These are phyloP conservation scores for Myopa testacea DNA, from an alignment of 2,888 invertebrate species.

Conservation along the genomic window DNA sequence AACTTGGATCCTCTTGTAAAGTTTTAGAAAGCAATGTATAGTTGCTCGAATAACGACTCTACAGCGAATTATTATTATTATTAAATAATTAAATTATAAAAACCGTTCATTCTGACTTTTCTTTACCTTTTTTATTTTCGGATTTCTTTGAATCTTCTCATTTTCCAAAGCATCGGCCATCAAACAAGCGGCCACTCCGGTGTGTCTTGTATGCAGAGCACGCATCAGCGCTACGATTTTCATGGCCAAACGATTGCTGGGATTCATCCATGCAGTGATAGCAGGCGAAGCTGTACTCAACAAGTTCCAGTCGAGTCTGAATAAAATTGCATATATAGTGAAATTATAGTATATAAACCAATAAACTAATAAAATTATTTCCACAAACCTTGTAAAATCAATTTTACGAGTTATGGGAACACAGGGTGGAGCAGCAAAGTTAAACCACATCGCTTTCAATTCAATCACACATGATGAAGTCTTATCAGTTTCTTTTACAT, in stretches of 20 bases:
- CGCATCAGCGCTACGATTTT: constrained; percentile 84
- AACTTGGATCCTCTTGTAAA: constrained; percentile 94
- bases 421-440: constrained; percentile 96
- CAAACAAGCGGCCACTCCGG: constrained; percentile 90
- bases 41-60: constrained; percentile 89
- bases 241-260: constrained; percentile 89
- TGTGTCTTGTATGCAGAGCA: constrained; percentile 81
- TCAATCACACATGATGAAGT: constrained; percentile 90
- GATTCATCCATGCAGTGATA: constrained; percentile 98
- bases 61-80: constrained; percentile 42
- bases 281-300: constrained; percentile 96
- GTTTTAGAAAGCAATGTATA: constrained; percentile 89
- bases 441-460: constrained; percentile 93
- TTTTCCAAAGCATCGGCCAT: constrained; percentile 95
- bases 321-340: background rate
- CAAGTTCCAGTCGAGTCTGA: constrained; percentile 92
- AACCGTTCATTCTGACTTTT: background rate
- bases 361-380: background rate
- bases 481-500: constrained; percentile 76
- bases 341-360: no score
- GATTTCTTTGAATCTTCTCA: constrained; percentile 75
- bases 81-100: background rate
- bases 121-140: constrained; percentile 65
- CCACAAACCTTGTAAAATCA: constrained; percentile 84
- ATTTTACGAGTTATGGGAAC: constrained; percentile 94